A percentile compares a stretch with the other conserved stretches of the same genome.
phyloP scores from a whole-genome alignment of 2,888 invertebrate genomes.

The Cheilosia vernalis region DNA sequence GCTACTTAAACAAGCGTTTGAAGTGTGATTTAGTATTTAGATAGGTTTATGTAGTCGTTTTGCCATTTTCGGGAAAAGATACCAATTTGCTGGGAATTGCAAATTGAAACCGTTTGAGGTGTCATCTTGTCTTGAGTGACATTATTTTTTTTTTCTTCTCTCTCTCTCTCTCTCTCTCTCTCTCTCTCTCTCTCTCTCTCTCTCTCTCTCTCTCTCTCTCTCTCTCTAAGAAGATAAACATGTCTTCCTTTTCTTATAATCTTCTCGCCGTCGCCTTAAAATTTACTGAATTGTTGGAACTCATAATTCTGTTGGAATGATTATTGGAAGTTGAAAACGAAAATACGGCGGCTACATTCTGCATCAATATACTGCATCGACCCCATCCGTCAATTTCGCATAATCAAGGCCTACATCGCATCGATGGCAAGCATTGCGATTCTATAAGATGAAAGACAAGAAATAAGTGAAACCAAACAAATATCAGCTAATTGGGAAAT shows the following conservation, averaged over 20 bases:
- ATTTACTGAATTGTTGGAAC: not conserved
- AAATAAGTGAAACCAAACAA: conserved; percentile 10
- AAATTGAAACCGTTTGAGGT: not conserved
- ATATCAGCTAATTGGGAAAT: conserved; percentile 56
- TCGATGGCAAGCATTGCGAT: not conserved
- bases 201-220: not conserved
- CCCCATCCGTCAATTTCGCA: conserved; percentile 12
- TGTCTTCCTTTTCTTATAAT: not conserved
- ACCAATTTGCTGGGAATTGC: conserved; percentile 2
- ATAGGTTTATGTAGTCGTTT: not conserved
- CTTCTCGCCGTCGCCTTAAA: no score
- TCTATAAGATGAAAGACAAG: not conserved
- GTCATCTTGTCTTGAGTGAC: no score
- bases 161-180: no score
- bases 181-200: not conserved
- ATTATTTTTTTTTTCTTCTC: not conserved
- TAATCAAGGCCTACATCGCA: conserved; percentile 10
- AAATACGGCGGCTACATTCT: not conserved
- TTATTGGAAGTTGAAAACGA: no score
- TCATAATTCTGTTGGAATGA: no score
- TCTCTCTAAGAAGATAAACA: not conserved
- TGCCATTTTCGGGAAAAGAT: conserved; percentile 2
- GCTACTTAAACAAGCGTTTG: conserved; percentile 38
- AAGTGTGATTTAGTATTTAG: conserved; percentile 29
- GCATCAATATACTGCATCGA: not conserved